A percentile compares a stretch with the other conserved stretches of the same genome.
Conservation (phyloP, 2,113 vertebrate species). For the Limanda limanda region DNA sequence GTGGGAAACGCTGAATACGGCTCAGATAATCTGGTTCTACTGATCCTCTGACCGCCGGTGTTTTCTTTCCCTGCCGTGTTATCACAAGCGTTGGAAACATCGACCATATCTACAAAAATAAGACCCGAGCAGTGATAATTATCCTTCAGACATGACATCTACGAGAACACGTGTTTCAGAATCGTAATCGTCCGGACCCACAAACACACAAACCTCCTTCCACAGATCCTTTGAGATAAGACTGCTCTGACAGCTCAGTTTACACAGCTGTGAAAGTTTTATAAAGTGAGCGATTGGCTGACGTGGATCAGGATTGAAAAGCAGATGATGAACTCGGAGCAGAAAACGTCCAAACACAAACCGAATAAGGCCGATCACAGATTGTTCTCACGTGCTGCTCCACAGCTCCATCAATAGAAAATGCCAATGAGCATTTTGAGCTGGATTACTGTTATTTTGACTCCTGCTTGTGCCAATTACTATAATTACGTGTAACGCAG, state of each 20-base stretch:
- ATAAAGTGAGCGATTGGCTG: background rate
- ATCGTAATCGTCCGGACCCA: slow-evolving; percentile 15
- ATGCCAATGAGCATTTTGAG: slow-evolving; percentile 35
- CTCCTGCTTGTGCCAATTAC: slow-evolving; percentile 67
- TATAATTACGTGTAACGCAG: slow-evolving; percentile 75
- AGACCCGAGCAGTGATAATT: too few species aligned
- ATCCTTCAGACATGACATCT: too few species aligned
- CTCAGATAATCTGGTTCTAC: too few species aligned
- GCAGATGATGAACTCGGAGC: slow-evolving; percentile 15
- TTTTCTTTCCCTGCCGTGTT: background rate
- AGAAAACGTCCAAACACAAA: background rate
- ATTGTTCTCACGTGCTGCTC: slow-evolving; percentile 9
- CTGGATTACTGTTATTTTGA: slow-evolving; percentile 55
- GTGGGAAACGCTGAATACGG: too few species aligned
- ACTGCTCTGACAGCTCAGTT: slow-evolving; percentile 24
- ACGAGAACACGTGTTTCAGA: slow-evolving; percentile 1
- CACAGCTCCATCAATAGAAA: slow-evolving; percentile 55
- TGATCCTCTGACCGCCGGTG: background rate
- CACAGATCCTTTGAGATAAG: slow-evolving; percentile 38
- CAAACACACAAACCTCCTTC: background rate
- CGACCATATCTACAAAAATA: too few species aligned
- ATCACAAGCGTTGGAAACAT: too few species aligned
- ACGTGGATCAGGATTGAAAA: slow-evolving; percentile 4
- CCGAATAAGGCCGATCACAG: background rate
- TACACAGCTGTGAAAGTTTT: slow-evolving; percentile 58